phyloP scores from a whole-genome alignment of 2,113 vertebrate genomes.

The Passer montanus region DNA sequence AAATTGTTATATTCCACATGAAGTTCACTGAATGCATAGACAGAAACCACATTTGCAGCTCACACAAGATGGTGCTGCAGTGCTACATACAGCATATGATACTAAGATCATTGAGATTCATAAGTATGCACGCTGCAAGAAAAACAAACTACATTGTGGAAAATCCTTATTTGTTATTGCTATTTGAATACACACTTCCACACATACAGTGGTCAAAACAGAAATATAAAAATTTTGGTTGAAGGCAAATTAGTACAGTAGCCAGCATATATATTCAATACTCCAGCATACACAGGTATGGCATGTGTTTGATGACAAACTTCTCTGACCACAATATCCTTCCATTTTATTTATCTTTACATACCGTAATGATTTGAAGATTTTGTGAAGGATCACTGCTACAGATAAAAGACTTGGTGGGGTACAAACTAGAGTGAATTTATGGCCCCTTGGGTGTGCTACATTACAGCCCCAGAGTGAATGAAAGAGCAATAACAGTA shows the following conservation, averaged over 20 bases:
- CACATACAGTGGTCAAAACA: not conserved
- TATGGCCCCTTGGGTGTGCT: not conserved
- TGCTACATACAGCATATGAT: not conserved
- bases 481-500: not conserved
- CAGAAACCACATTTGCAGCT: conserved; percentile 2
- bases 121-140: not conserved
- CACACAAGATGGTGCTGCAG: conserved; percentile 72
- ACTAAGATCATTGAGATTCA: not conserved
- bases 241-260: not conserved
- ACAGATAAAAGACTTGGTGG: not conserved
- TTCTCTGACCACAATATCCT: not conserved
- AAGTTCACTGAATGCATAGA: not conserved
- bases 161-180: not conserved
- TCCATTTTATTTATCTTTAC: not conserved
- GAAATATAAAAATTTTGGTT: not conserved
- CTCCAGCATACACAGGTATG: not conserved
- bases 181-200: not conserved
- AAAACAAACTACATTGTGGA: not conserved
- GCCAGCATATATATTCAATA: not conserved
- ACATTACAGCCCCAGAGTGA: not conserved
- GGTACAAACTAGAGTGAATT: not conserved
- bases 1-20: not conserved
- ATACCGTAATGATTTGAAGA: not conserved
- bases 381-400: not conserved
- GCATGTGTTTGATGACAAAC: not conserved